phyloP scores from a whole-genome alignment of 2,797 vertebrate genomes.

The Danio jaintianensis region DNA sequence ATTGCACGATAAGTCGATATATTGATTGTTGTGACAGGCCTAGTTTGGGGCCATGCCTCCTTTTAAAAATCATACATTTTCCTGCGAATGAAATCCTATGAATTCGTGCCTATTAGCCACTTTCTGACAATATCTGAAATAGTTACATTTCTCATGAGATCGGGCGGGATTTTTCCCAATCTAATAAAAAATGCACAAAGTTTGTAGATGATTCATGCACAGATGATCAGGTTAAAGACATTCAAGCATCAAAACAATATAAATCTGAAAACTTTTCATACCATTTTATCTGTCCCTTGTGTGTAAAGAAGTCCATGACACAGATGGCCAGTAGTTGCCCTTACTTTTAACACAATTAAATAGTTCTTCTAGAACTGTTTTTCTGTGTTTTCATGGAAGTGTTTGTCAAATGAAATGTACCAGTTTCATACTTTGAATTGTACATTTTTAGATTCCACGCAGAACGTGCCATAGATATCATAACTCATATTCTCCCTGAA shows the following conservation, averaged over 20 bases:
- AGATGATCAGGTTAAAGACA: too few species aligned
- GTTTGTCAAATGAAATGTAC: conserved; percentile 50
- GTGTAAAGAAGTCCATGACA: conserved; percentile 32
- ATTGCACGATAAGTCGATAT: too few species aligned
- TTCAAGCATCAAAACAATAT: too few species aligned
- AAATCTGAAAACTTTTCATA: conserved; percentile 16
- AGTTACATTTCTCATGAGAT: too few species aligned
- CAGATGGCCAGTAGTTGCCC: conserved; percentile 23
- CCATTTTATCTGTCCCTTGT: conserved; percentile 16
- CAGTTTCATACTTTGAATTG: conserved; percentile 62
- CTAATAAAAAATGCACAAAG: background rate
- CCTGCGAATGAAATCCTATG: too few species aligned
- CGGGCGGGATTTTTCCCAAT: too few species aligned
- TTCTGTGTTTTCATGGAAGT: conserved; percentile 52
- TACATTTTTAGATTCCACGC: conserved; percentile 93
- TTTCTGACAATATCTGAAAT: too few species aligned
- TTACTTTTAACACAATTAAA: conserved; percentile 52
- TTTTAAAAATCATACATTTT: too few species aligned
- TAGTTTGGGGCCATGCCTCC: too few species aligned
- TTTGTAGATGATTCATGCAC: background rate
- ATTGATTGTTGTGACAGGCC: too few species aligned
- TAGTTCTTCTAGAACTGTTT: conserved; percentile 30
- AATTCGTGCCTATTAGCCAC: too few species aligned
- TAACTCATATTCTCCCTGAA: conserved; percentile 99
- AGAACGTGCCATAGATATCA: conserved; percentile 99